Evolutionary conservation across 2,888 invertebrate species (phyloP).

Genomic region (Auanema freiburgensis): DNA sequence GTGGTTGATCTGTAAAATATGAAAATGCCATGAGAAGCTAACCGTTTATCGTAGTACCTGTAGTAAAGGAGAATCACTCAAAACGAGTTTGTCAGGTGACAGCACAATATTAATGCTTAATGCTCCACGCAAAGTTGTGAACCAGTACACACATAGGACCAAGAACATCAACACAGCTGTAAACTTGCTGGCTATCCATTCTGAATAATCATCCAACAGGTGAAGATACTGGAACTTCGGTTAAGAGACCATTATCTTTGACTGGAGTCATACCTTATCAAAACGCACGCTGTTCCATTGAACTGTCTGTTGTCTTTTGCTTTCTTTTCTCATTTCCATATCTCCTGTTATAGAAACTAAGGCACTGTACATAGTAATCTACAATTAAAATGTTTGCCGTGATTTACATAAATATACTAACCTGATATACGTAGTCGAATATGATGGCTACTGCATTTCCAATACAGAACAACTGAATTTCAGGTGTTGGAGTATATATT

Average conservation of each 20-base stretch:
- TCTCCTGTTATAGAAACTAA: conserved; percentile 43
- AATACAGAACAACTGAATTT: conserved; percentile 88
- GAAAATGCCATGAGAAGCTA: background rate
- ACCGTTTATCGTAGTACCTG: conserved; percentile 30
- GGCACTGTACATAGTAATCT: conserved; percentile 49
- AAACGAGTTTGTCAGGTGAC: conserved; percentile 55
- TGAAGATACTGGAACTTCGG: conserved; percentile 2
- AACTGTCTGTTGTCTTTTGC: conserved; percentile 18
- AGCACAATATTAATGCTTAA: conserved; percentile 49
- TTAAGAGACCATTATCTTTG: background rate
- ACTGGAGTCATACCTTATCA: background rate
- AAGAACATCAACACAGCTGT: conserved; percentile 51
- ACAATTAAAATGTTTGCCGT: conserved; percentile 5
- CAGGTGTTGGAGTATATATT: conserved; percentile 87
- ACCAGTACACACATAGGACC: conserved; percentile 19
- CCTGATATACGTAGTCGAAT: conserved; percentile 86
- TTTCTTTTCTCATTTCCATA: conserved; percentile 33
- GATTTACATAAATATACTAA: conserved; percentile 63
- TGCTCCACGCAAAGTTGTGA: conserved; percentile 41
- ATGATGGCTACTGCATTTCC: conserved; percentile 89
- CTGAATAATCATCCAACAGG: conserved; percentile 47
- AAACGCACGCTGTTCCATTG: conserved; percentile 15
- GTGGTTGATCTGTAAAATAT: conserved; percentile 45
- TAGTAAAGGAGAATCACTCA: conserved; percentile 54
- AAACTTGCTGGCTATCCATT: conserved; percentile 55